Conservation (phyloP, 2,888 invertebrate species). For the Galeopsomyia nigrocyanea region DNA sequence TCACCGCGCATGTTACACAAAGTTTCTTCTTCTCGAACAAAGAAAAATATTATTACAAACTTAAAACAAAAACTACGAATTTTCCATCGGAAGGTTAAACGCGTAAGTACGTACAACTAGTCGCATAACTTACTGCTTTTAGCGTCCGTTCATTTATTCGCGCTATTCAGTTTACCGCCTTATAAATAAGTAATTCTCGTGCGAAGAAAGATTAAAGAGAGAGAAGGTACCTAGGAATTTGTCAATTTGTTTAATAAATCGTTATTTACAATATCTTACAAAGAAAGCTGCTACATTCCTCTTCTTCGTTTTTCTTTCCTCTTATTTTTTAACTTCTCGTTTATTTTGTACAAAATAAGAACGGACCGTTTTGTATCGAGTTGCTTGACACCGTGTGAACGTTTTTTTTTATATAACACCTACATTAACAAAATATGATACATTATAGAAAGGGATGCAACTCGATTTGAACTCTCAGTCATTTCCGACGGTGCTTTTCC, state of each 20-base stretch:
- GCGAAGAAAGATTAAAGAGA: conserved; percentile 59
- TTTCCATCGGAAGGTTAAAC: conserved; percentile 44
- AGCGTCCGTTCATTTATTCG: conserved; percentile 47
- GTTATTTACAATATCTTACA: conserved; percentile 69
- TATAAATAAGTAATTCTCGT: conserved; percentile 56
- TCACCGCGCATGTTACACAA: neutral
- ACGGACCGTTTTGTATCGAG: conserved; percentile 52
- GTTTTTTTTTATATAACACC: conserved; percentile 59
- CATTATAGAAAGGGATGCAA: conserved; percentile 63
- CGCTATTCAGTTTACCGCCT: conserved; percentile 51
- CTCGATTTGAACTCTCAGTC: conserved; percentile 52
- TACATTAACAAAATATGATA: conserved; percentile 66
- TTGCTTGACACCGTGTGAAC: conserved; percentile 51
- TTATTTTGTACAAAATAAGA: conserved; percentile 59
- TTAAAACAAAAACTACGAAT: conserved; percentile 20
- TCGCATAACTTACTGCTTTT: conserved; percentile 47
- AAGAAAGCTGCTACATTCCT: conserved; percentile 64
- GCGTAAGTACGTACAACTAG: conserved; percentile 44
- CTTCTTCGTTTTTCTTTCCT: conserved; percentile 60
- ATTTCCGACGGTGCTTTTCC: conserved; percentile 46
- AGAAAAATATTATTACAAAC: neutral
- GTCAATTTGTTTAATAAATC: conserved; percentile 67
- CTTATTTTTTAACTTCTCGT: conserved; percentile 48
- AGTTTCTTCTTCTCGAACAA: conserved; percentile 9
- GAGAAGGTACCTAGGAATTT: conserved; percentile 63